Base-by-base conservation (phyloP, 2,797 vertebrate genomes). In the Phrynocephalus forsythii region DNA sequence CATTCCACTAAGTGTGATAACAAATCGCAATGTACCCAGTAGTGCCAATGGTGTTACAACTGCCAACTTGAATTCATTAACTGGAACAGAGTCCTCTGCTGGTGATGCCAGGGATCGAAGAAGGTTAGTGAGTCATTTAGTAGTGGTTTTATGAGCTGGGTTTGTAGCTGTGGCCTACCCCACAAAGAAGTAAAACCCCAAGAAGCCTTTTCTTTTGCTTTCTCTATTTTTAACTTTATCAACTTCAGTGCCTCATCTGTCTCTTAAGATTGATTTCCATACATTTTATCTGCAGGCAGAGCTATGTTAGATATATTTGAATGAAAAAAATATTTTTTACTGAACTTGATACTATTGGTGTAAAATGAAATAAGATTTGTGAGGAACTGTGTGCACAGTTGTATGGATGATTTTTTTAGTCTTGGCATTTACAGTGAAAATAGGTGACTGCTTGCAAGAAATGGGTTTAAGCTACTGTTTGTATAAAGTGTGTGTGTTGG, bases 1-100 rank as follows among this genome's bases (percentile, higher is more conserved):
- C 93, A 95, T 93, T 83, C 97, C 97, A 0, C 94, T 97, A 91
- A 94, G 96, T 90, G 96, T 95, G 91, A 96, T 97, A 95, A 96
- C 96, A 91, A 96, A 96, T 80, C 94, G 91, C 20, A 93, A 96
- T 83, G 63, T 90, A 13, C 94, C 94, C 2, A 73, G 92, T 93
- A 91, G 95, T 92, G 93, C 96, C 94, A 96, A 93, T 2, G 94
- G 96, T 89, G 82, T 94, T 44, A 88, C 76, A 24, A 87, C 85
- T 80, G 89, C 95, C 15, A 73, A 91, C 63, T 92, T 92, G 68
- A 92, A 93, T 87, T 92, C 95, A 33, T 28, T 87, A 3, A 18
- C 93, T 56, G 95, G 95, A 86, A 94, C 94, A 69, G 96, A 97
- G 83, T 90, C 93, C 91, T 95, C 96, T 6, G 83, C 94, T 91